Conservation (phyloP, 2,113 vertebrate species). For the Eupsittula cactorum region DNA sequence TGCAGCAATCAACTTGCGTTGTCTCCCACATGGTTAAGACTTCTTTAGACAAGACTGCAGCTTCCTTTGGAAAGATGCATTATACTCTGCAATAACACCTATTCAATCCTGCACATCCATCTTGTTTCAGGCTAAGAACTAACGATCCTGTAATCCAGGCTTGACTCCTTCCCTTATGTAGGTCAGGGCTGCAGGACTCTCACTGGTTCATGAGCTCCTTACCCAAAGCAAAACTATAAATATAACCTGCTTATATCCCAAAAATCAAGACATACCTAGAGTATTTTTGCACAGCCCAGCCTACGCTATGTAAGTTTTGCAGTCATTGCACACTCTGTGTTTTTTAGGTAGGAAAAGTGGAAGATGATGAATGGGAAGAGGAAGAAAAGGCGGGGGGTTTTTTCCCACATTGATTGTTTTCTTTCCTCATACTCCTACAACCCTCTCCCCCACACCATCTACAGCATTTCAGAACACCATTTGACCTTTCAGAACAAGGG, state of each 20-base stretch:
- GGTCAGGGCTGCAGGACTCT: background rate
- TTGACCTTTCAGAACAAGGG: background rate
- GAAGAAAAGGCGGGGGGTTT: background rate
- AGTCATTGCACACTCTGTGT: background rate
- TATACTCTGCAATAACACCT: background rate
- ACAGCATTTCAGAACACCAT: background rate
- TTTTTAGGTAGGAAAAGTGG: background rate
- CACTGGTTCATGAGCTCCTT: background rate
- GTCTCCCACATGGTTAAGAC: background rate
- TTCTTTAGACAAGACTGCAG: background rate
- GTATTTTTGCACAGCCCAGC: background rate
- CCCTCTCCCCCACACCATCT: too few relatives aligned
- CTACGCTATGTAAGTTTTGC: background rate
- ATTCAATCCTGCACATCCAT: background rate
- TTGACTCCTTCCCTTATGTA: background rate
- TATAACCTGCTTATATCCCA: background rate
- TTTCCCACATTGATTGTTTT: background rate
- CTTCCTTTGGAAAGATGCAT: background rate
- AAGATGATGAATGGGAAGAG: background rate
- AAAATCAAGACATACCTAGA: background rate
- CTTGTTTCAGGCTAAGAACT: background rate
- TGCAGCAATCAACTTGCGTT: background rate
- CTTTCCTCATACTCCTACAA: background rate
- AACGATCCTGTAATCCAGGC: background rate
- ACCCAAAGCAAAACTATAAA: background rate